Base-by-base conservation (phyloP, 2,797 vertebrate genomes). In the Myotis findleyi region DNA sequence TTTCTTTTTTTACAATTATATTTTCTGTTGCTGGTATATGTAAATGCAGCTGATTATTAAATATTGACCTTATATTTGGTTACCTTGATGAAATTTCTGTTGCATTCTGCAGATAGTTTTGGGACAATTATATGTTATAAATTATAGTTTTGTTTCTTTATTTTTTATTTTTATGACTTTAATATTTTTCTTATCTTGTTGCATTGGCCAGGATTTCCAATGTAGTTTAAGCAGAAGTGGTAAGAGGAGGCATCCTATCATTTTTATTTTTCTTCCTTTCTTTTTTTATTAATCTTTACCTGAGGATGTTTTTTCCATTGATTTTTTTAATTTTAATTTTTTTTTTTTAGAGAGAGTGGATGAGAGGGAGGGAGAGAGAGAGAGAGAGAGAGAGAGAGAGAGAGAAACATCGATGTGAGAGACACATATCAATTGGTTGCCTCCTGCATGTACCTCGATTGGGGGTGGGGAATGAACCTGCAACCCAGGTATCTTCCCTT, bases 21-120 rank as follows among this genome's bases (percentile, higher is more conserved):
- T 62, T 82, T 82, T 94, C 36, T 91, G 59, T 91, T 71, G 41
- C 33, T 81, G 51, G 11, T 44, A 0, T 69, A 23, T 76, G 11
- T 21, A 82, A 71, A 87, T 77, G 21, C 14, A 87, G 47, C 14
- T n/a, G n/a, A 13, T 84, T 84, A 77, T 91, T n/a, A 83, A 83
- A 91, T 71, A 64, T 25, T 87, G 44, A 57, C 86, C 53, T 57
- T 47, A 49, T 91, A 30, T 82, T 90, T 33, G 38, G 36, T 51
- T 87, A 76, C 44, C 23, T 75, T 87, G 53, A 23, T 38, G 83
- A 36, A 71, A 27, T 87, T 71, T 93, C 51, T 77, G 47, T 30
- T 55, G 38, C 18, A 82, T 72, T 91, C 30, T 93, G 14, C 82
- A 77, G 44, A 83, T 90, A 87, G 11, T 91, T 85, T 66, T 16